Conservation (phyloP, 2,888 invertebrate species). For the Platycnemis pennipes region DNA sequence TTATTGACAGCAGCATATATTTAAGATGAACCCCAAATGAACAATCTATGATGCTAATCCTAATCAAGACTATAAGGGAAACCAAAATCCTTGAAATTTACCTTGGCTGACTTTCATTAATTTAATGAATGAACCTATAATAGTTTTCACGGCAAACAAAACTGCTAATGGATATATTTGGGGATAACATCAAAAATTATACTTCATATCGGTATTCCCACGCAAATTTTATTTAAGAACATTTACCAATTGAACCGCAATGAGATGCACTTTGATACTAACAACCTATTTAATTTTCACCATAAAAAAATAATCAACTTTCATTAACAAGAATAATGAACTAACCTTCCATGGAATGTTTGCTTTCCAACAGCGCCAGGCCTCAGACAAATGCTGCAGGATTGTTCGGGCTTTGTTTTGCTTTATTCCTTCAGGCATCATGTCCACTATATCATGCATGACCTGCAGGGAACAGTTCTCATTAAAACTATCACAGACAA, state of each 20-base stretch:
- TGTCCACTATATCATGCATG: constrained; percentile 98
- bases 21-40: too few relatives aligned
- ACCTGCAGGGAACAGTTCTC: constrained; percentile 75
- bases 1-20: too few relatives aligned
- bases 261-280: neutral
- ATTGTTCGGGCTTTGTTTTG: constrained; percentile 99
- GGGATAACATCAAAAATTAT: too few relatives aligned
- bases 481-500: neutral
- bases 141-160: too few relatives aligned
- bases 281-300: neutral
- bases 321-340: constrained; percentile 68
- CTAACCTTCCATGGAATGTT: constrained; percentile 99
- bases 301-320: neutral
- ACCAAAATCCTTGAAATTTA: too few relatives aligned
- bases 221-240: too few relatives aligned
- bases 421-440: constrained; percentile 99
- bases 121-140: too few relatives aligned
- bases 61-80: too few relatives aligned
- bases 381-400: constrained; percentile 98
- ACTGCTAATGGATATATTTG: too few relatives aligned
- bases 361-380: constrained; percentile 99
- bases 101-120: too few relatives aligned
- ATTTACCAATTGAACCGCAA: neutral
- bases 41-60: too few relatives aligned
- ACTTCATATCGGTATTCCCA: too few relatives aligned